Conservation (phyloP, 2,113 vertebrate genomes). For the Phaetusa simplex region DNA sequence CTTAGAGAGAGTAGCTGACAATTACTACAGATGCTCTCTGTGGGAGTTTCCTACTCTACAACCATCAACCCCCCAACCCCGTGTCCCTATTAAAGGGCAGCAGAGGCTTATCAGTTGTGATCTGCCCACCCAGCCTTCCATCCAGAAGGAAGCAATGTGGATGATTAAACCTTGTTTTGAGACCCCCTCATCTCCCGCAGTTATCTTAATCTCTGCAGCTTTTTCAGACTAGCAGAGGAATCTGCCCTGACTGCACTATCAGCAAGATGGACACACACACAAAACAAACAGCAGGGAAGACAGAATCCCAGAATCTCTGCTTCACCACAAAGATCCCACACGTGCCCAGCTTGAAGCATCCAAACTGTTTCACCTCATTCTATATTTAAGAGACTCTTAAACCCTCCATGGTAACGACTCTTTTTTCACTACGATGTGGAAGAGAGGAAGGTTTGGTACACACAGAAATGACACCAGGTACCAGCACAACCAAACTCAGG, state of each 20-base stretch:
- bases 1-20: not conserved
- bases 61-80: not conserved
- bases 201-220: not conserved
- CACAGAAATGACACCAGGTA: too few relatives aligned
- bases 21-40: not conserved
- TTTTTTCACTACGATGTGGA: not conserved
- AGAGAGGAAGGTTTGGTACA: accelerated
- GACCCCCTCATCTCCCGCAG: not conserved
- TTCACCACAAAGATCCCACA: not conserved
- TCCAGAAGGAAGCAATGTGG: not conserved
- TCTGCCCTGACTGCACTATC: not conserved
- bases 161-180: not conserved
- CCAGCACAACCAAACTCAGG: not conserved
- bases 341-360: not conserved
- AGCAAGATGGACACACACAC: not conserved
- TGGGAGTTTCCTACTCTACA: not conserved
- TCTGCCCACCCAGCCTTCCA: not conserved
- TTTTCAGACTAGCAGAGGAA: not conserved
- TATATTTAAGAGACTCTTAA: not conserved
- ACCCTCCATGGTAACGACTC: accelerated
- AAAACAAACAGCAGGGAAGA: not conserved
- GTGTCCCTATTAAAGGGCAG: not conserved
- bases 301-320: not conserved
- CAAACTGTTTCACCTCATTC: not conserved
- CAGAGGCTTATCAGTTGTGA: not conserved